Evolutionary conservation across 2,797 vertebrate genomes (phyloP), one percentile per base, ranked within the genome.

Genomic region (Jordanella pulchra): DNA sequence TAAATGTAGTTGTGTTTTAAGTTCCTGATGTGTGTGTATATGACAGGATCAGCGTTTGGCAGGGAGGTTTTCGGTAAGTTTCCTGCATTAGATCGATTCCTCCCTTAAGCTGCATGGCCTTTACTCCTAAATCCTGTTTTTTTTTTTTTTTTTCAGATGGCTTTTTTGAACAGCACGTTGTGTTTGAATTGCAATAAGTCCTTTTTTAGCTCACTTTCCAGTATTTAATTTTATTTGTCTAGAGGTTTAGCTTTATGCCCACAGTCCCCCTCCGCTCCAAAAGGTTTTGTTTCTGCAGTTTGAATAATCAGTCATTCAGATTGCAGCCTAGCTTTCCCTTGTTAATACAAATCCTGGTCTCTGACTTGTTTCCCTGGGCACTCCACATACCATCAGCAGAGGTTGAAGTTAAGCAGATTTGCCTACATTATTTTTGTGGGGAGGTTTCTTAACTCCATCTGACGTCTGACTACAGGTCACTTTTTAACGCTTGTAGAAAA

Each of bases 11-110:
- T 76, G 79, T 66, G 27, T 53, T 69, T 61, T 53, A 69, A 76
- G 64, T 71, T 56, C 45, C 61, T 83, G 84, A 87, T 78, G 72
- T 87, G 66, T 90, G 78, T 92, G 70, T 89, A 73, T 89, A 58
- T 79, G 79, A 90, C 89, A 94, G 93, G 93, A 51, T 94, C 93
- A 78, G 93, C 91, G 1, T 95, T 94, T 92, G 94, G 93, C 90
- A 93, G 93, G 89, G 93, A 93, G 77, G 73, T 94, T 87, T 73
- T 87, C 42, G 92, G 92, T 94, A 91, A 93, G 93, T 93, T 68
- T 77, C 27, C 30, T 81, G 80, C 77, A 72, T 65, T 45, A 23
- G 55, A 69, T 67, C 75, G 73, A 25, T 68, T 65, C 64, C 64
- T 66, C 67, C 69, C 58, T 67, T 65, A 60, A 32, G 42, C 21